Conservation (phyloP, 1,140 invertebrate genomes). For the Dryas iulia region DNA sequence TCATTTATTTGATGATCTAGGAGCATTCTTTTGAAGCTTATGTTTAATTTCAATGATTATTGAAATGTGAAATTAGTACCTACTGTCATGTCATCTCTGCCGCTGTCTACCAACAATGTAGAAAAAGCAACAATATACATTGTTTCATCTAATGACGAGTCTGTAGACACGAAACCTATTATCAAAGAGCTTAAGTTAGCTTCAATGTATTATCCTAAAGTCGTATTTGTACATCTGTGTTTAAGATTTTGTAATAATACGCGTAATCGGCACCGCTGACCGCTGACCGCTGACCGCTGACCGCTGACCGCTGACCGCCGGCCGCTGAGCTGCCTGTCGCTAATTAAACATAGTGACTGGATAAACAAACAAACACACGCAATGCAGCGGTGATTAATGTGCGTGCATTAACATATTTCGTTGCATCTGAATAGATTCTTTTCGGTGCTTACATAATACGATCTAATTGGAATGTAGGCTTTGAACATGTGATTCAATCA, state of each 20-base stretch:
- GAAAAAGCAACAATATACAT: too few relatives aligned
- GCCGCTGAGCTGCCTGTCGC: neutral
- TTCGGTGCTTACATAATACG: conserved; percentile 4
- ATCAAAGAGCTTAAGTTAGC: neutral
- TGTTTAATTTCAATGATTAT: too few relatives aligned
- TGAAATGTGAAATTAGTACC: too few relatives aligned
- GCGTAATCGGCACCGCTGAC: too few relatives aligned
- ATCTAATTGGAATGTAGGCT: conserved; percentile 17
- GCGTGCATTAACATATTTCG: conserved; percentile 9
- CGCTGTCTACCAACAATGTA: too few relatives aligned
- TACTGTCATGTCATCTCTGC: too few relatives aligned
- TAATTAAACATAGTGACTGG: conserved; percentile 60
- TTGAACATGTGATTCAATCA: neutral
- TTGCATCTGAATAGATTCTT: neutral
- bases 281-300: too few relatives aligned
- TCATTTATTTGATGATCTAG: too few relatives aligned
- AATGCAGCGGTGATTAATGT: conserved; percentile 7
- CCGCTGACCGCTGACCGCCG: neutral
- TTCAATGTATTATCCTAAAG: neutral
- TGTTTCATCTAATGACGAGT: too few relatives aligned
- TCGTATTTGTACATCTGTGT: too few relatives aligned
- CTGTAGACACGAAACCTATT: too few relatives aligned
- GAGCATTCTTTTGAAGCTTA: too few relatives aligned
- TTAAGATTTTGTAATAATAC: neutral
- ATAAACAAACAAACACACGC: conserved; percentile 47